Base-by-base conservation (phyloP, 2,797 vertebrate species). In the Phrynocephalus guinanensis region DNA sequence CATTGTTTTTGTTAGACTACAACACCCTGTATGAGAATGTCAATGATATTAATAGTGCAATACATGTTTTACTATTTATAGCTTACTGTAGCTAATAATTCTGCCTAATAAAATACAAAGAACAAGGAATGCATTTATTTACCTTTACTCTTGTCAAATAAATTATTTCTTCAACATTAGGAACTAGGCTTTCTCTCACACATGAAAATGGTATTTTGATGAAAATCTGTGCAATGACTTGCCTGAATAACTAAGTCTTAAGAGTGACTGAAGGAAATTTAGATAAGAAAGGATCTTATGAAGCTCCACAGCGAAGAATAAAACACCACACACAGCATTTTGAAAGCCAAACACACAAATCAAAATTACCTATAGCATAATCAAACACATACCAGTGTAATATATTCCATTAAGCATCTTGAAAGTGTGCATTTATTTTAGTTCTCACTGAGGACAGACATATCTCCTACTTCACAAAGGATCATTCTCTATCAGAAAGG, bases 151-250 rank as follows among this genome's bases (percentile, higher is more conserved):
- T 26, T 82, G 82, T 88, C 91, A 84, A 91, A 92, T 92, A 95
- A 94, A 93, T 95, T 95, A 93, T 91, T 94, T 92, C 89, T 91
- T 94, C 89, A 86, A 91, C 67, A 0, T 94, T 93, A 91, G 91
- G 89, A 91, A 92, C 84, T 92, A 83, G 83, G 84, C 82, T 91
- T 89, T 91, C 89, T 91, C 72, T 90, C 93, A 90, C 93, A 91
- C 90, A 84, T 88, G 90, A 93, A 95, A 93, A 93, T 91, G 92
- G 89, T 89, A 90, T 89, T 93, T 95, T 95, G 94, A 93, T 95
- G 91, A 93, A 91, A 94, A 87, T 86, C 89, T 91, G 86, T 88
- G 90, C 60, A 4, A 60, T 90, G 89, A 84, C 91, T 93, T 90
- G 90, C 93, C 92, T 94, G 91, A 84, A 86, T 92, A 92, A 90